Conservation (phyloP, 2,888 invertebrate species). For the Meghimatium bilineatum region DNA sequence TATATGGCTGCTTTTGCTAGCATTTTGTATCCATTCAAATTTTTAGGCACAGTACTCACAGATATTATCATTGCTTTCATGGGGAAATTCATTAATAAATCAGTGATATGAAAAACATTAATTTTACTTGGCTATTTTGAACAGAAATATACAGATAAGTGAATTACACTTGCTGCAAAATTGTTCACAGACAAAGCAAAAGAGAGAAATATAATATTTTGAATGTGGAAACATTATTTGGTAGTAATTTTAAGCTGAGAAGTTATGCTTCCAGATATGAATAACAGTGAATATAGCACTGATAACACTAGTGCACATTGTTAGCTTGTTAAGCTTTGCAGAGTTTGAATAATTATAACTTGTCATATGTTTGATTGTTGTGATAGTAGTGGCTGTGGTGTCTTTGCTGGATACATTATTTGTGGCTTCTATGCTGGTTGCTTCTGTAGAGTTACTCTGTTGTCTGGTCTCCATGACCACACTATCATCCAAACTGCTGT, state of each 20-base stretch:
- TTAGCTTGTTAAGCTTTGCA: not conserved
- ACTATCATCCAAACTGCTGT: not conserved
- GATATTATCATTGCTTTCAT: too few species aligned
- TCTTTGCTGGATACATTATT: not conserved
- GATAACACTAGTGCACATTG: not conserved
- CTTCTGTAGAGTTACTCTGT: not conserved
- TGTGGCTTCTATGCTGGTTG: not conserved
- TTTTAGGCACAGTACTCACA: too few species aligned
- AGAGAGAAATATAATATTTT: too few species aligned
- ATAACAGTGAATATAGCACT: not conserved
- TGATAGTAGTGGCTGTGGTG: slow-evolving; percentile 3
- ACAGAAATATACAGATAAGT: too few species aligned
- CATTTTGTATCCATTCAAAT: too few species aligned
- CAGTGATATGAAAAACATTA: too few species aligned
- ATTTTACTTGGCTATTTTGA: too few species aligned
- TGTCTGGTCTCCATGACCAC: not conserved
- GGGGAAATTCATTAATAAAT: too few species aligned
- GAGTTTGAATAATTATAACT: not conserved
- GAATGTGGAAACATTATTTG: not conserved
- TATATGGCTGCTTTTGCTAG: too few species aligned
- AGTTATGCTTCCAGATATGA: not conserved
- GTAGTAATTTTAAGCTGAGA: not conserved
- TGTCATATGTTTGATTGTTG: not conserved
- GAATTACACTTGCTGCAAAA: too few species aligned
- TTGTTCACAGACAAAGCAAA: too few species aligned